These are phyloP conservation scores for Esox niger DNA, from an alignment of 2,113 vertebrate genomes.

Conservation along the genomic window DNA sequence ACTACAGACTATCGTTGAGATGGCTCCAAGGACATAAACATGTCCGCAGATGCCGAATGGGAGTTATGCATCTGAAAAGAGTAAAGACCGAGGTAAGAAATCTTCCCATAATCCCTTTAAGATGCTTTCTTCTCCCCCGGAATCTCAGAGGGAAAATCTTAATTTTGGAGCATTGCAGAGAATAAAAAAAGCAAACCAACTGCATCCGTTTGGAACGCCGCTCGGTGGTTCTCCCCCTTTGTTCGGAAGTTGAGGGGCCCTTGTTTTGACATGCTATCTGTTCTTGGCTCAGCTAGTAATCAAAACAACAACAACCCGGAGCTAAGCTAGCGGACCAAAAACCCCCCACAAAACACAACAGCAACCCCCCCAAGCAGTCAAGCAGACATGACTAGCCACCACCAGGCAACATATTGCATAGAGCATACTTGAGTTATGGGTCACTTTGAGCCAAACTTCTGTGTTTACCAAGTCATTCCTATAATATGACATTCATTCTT, in stretches of 20 bases:
- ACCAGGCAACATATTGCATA: background rate
- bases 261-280: constrained; percentile 69
- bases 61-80: background rate
- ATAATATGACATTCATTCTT: background rate
- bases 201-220: constrained; percentile 46
- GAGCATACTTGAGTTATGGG: background rate
- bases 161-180: constrained; percentile 50
- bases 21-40: background rate
- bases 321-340: constrained; percentile 9
- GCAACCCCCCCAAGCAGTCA: background rate
- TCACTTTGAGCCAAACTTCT: background rate
- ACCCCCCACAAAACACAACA: constrained; percentile 14
- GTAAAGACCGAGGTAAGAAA: background rate
- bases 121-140: background rate
- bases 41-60: background rate
- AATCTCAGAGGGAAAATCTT: constrained; percentile 28
- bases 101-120: background rate
- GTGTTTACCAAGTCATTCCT: background rate
- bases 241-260: constrained; percentile 55
- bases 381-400: background rate
- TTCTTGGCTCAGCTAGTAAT: constrained; percentile 64
- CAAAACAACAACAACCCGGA: constrained; percentile 56
- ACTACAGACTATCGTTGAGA: background rate
- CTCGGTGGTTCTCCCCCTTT: background rate
- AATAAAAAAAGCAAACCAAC: constrained; percentile 33